These are phyloP conservation scores for Sander lucioperca DNA, from an alignment of 2,113 vertebrate species.

Conservation along the genomic window DNA sequence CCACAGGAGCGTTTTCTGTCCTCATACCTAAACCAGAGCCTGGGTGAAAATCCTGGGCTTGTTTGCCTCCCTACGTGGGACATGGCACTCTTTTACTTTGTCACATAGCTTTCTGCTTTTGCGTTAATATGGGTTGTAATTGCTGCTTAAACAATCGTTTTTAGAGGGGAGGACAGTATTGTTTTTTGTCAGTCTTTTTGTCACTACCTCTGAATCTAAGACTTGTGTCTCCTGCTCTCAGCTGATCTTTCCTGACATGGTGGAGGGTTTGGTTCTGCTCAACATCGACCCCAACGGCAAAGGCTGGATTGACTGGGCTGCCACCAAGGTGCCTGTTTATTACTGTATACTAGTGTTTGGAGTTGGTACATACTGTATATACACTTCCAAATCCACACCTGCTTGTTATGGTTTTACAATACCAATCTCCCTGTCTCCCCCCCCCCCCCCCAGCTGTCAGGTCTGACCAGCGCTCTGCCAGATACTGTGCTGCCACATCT, in stretches of 20 bases:
- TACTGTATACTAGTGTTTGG: background rate
- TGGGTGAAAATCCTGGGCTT: no score
- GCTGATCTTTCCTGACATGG: conserved; percentile 95
- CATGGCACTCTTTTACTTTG: no score
- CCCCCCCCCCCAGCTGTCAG: conserved; percentile 84
- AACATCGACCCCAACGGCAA: conserved; percentile 98
- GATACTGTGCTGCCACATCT: conserved; percentile 94
- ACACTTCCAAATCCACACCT: accelerated
- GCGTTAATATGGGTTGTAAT: no score
- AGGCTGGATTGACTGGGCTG: conserved; percentile 99
- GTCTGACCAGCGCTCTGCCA: conserved; percentile 91
- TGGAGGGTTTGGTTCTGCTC: conserved; percentile 96
- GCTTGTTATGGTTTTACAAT: background rate
- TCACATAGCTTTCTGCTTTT: no score
- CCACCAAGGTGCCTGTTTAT: conserved; percentile 87
- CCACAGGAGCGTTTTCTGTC: no score
- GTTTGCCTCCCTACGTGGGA: no score
- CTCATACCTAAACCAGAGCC: no score
- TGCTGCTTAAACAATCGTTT: no score
- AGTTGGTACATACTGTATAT: no score
- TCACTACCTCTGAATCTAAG: background rate
- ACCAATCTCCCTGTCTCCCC: background rate
- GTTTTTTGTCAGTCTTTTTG: background rate
- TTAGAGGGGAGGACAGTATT: no score
- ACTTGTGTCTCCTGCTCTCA: conserved; percentile 52